A percentile compares a stretch with the other conserved stretches of the same genome.
These are phyloP conservation scores for Drosophila leonis DNA, from an alignment of 2,888 invertebrate genomes.

Conservation along the genomic window DNA sequence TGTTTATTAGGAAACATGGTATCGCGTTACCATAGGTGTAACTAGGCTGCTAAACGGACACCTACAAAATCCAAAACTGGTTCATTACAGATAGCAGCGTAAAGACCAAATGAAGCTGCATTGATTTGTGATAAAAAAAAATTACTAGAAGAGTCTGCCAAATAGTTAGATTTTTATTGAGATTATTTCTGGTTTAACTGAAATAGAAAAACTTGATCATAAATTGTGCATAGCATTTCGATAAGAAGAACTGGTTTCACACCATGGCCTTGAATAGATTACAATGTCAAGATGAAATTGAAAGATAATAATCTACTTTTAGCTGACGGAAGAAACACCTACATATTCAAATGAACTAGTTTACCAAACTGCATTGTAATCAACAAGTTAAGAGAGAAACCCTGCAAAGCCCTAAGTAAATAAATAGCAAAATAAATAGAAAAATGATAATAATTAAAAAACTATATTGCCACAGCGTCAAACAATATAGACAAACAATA, in stretches of 20 bases:
- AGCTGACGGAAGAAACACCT: not conserved
- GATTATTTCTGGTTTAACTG: not conserved
- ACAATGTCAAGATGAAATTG: constrained; percentile 2
- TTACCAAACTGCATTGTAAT: not conserved
- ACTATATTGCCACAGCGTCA: not conserved
- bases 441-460: not conserved
- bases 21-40: constrained; percentile 18
- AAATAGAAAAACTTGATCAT: not conserved
- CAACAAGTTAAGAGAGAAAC: not conserved
- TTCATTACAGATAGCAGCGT: constrained; percentile 14
- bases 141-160: not conserved
- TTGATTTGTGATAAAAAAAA: constrained; percentile 15
- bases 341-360: not conserved
- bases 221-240: not conserved
- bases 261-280: constrained; percentile 5
- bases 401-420: not conserved
- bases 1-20: constrained; percentile 13
- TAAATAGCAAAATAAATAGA: not conserved
- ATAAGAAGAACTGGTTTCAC: not conserved
- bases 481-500: not conserved
- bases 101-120: constrained; percentile 10
- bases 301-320: not conserved
- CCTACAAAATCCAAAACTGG: constrained; percentile 29
- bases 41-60: constrained; percentile 21
- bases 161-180: constrained; percentile 9